Evolutionary conservation across 2,113 vertebrate species (phyloP).

Genomic region (Seriola quinqueradiata): DNA sequence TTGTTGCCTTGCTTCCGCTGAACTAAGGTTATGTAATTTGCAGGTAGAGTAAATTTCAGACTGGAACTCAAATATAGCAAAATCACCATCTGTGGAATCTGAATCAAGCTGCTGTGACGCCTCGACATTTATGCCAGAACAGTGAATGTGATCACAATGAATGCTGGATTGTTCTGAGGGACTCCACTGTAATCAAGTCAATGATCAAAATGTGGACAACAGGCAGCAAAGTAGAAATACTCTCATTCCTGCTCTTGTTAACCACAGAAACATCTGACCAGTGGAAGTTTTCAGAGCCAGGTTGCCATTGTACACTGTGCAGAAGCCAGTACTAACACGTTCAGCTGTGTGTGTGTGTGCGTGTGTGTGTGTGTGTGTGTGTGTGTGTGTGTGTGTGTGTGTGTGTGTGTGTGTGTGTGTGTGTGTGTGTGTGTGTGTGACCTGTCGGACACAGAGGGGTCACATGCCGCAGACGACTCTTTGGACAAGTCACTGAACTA

Average conservation of each 20-base stretch:
- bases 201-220: neutral
- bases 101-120: neutral
- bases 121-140: neutral
- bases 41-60: neutral
- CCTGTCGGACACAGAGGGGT: neutral
- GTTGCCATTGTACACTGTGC: constrained; percentile 34
- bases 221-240: neutral
- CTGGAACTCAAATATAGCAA: neutral
- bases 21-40: neutral
- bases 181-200: neutral
- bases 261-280: constrained; percentile 29
- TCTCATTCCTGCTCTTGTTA: neutral
- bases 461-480: constrained; percentile 2
- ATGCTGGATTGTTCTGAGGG: neutral
- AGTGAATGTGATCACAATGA: neutral
- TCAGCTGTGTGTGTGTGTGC: constrained; percentile 9
- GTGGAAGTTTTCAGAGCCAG: constrained; percentile 23
- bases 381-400: constrained; percentile 18
- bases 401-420: neutral
- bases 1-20: neutral
- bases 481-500: constrained; percentile 3
- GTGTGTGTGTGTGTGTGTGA: neutral
- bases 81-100: neutral
- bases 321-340: constrained; percentile 4
- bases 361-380: constrained; percentile 16